Evolutionary conservation across 1,140 invertebrate genomes (phyloP), one percentile per base, ranked within the genome.

Genomic region (Drosophila suzukii): DNA sequence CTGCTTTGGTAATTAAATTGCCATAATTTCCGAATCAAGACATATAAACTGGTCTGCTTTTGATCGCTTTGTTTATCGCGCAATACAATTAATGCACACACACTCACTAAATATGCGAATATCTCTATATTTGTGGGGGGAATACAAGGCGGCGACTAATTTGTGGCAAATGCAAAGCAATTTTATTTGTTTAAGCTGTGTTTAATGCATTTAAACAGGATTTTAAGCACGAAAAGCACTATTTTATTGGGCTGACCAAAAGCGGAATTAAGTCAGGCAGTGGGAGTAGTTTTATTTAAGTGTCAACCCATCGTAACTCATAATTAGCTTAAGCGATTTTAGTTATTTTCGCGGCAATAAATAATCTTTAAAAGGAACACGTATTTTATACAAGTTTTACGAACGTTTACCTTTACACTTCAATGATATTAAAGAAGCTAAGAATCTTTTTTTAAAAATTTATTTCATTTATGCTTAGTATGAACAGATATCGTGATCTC

Each of bases 1-100:
- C 81, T 65, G 62, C 77, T 78, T 78, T 81, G 78, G 78, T 66
- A 82, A 88, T 88, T 88, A 83, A 88, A 82, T 67, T 76, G 83
- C 71, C 82, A 88, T 82, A 70, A 82, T 82, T 82, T 72, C 30
- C 60, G 44, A 76, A 79, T 59, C 50, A 56, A 66, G 39, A 60
- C 60, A 73, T 61, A 68, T 61, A 78, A 86, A 83, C 83, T 55
- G 75, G 79, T 88, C 82, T 71, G 74, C 44, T 71, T 75, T 75
- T 57, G 70, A 81, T 58, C 62, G 74, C 67, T 72, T 81, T 81
- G 79, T 76, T 81, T 76, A 71, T 75, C 72, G 65, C 36, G 8
- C 58, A 70, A 68, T 55, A 76, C 74, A 62, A 78, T 81, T 81
- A 82, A 72, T 71, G 51, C 51, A 27, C 44, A 62, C 34, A 63